Base-by-base conservation (phyloP, 2,888 invertebrate species). In the Gymnosoma rotundatum region DNA sequence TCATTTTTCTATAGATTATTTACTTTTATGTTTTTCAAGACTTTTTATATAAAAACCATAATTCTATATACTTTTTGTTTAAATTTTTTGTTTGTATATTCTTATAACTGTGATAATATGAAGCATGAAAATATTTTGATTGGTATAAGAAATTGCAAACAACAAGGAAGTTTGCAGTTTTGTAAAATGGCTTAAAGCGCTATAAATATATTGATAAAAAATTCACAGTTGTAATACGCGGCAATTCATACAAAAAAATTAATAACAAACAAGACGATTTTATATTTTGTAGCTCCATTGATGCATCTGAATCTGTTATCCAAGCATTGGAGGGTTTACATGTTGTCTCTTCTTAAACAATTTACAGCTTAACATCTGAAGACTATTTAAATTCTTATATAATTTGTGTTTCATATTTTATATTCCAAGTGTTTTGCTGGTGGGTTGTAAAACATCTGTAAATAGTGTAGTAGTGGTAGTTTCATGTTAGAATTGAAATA, bases 81-180 rank as follows among this genome's bases (percentile, higher is more conserved):
- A 18, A 2, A 42, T 58, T 21, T 38, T 25, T 25, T 25, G 18
- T 18, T 10, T 54, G 38, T 56, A 9, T 36, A 38, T 52, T 25
- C 69, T 52, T 58, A 25, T 58, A 76, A 60, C n/a, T 56, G 63
- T 67, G 78, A 70, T 66, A 66, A 79, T 75, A 58, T 75, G 70
- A 81, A 70, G 75, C 64, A 70, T 82, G 70, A 76, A 76, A 64
- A 72, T 60, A 42, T 70, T 82, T 82, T 70, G 75, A 72, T 82
- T 82, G 70, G 12, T 64, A 50, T 38, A 50, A 42, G 61, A 50
- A 52, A 9, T 16, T 25, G 8, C 16, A 10, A 69, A 38, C 16
- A 18, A 18, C 0, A 54, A 20, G 21, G 54, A 20, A 54, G n/a
- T 38, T 16, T 9, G 2, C 1, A 25, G 5, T 10, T 45, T 42